Evolutionary conservation across 2,888 invertebrate species (phyloP).

Genomic region (Mesoligia furuncula): DNA sequence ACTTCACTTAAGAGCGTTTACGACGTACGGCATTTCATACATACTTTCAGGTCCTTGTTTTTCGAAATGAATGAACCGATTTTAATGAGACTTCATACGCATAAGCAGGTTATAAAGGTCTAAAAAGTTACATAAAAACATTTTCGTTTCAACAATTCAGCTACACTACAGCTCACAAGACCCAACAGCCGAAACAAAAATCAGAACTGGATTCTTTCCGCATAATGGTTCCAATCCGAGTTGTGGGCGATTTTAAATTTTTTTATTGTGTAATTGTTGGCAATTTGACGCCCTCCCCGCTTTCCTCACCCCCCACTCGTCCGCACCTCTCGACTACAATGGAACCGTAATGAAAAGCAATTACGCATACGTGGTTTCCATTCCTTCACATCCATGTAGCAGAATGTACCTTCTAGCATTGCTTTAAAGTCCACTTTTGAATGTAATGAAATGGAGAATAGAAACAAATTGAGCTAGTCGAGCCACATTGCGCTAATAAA

Average conservation of each 20-base stretch:
- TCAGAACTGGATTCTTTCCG: conserved; percentile 48
- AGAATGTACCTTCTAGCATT: conserved; percentile 67
- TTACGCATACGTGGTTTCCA: conserved; percentile 89
- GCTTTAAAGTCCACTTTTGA: conserved; percentile 66
- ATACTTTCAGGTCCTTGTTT: no score
- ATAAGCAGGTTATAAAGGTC: no score
- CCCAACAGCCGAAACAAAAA: conserved; percentile 24
- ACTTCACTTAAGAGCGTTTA: no score
- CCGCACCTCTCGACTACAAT: conserved; percentile 81
- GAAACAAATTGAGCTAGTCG: conserved; percentile 87
- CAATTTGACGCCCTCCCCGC: conserved; percentile 78
- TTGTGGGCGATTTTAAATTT: conserved; percentile 82
- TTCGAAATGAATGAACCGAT: no score
- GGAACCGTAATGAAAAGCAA: conserved; percentile 89
- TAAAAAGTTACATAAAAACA: no score
- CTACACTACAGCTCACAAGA: neutral
- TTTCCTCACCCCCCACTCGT: conserved; percentile 59
- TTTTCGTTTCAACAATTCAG: neutral
- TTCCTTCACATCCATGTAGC: conserved; percentile 64
- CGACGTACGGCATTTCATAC: no score
- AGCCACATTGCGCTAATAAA: conserved; percentile 85
- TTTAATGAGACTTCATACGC: no score
- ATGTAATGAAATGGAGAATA: conserved; percentile 77
- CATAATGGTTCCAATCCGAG: conserved; percentile 62
- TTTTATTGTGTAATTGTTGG: conserved; percentile 88